phyloP scores from a whole-genome alignment of 2,113 vertebrate genomes.

The Trematocara zebra region DNA sequence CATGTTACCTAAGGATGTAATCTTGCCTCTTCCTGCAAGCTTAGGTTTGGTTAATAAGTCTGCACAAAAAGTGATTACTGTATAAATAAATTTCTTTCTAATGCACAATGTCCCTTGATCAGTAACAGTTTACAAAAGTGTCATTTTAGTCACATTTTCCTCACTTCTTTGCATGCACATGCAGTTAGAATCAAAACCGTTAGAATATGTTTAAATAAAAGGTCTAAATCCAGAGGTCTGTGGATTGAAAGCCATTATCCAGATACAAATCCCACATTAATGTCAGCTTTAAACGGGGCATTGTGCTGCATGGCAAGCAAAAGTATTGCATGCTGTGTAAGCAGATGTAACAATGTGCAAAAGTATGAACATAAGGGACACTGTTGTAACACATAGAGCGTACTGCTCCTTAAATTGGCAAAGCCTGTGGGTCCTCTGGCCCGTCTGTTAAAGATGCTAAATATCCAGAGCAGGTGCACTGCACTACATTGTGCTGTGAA shows the following conservation, averaged over 20 bases:
- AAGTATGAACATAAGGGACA: neutral
- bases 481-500: neutral
- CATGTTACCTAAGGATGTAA: neutral
- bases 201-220: neutral
- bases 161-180: neutral
- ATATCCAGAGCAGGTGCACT: slow-evolving; percentile 14
- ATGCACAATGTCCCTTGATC: neutral
- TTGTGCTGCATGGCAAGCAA: neutral
- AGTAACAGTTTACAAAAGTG: neutral
- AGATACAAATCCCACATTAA: neutral
- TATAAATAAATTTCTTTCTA: neutral
- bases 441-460: slow-evolving; percentile 8
- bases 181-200: accelerated
- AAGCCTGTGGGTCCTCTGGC: neutral
- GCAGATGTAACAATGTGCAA: neutral
- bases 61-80: neutral
- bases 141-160: neutral
- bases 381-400: neutral
- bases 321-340: neutral
- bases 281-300: neutral
- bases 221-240: neutral
- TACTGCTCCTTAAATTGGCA: neutral
- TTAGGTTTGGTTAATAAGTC: neutral
- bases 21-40: accelerated
- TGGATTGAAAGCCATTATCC: neutral